Evolutionary conservation across 2,113 vertebrate species (phyloP).

Genomic region (Tachysurus fulvidraco): DNA sequence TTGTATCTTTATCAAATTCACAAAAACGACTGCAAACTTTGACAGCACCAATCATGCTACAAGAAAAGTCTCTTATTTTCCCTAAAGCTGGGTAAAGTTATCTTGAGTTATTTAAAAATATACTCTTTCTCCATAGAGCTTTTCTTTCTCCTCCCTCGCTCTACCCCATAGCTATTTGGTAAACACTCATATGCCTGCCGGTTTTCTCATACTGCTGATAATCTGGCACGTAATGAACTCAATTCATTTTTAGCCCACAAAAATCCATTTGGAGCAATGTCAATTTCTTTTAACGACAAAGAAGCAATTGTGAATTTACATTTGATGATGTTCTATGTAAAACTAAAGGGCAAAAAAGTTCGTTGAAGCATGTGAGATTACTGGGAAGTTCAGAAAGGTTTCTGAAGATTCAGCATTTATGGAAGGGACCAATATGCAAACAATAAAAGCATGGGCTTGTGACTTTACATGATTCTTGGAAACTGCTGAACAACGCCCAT

Average conservation of each 20-base stretch:
- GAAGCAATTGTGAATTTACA: slow-evolving; percentile 3
- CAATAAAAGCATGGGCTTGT: not conserved
- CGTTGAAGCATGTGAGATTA: not conserved
- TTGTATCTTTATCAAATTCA: not conserved
- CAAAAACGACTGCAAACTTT: not conserved
- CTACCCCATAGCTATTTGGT: slow-evolving; percentile 18
- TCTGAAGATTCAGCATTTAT: not conserved
- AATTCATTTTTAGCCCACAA: not conserved
- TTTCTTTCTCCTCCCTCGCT: not conserved
- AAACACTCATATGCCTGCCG: slow-evolving; percentile 18
- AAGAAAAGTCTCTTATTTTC: not conserved
- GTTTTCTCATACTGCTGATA: slow-evolving; percentile 23
- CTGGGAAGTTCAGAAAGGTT: not conserved
- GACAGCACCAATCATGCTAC: not conserved
- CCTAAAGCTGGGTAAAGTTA: not conserved
- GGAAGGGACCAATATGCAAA: slow-evolving; percentile 1
- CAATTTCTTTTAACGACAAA: not conserved
- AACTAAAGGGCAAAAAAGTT: not conserved
- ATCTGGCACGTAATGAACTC: slow-evolving; percentile 16
- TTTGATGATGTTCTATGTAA: not conserved
- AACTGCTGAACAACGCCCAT: not conserved
- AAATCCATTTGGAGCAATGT: slow-evolving; percentile 8
- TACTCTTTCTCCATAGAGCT: slow-evolving; percentile 2
- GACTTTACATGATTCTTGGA: slow-evolving; percentile 5
- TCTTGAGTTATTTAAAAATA: not conserved